Percentiles rank a stretch among this genome's conserved stretches.
Evolutionary conservation across 2,113 vertebrate species (phyloP).

Genomic region (Gopherus flavomarginatus): DNA sequence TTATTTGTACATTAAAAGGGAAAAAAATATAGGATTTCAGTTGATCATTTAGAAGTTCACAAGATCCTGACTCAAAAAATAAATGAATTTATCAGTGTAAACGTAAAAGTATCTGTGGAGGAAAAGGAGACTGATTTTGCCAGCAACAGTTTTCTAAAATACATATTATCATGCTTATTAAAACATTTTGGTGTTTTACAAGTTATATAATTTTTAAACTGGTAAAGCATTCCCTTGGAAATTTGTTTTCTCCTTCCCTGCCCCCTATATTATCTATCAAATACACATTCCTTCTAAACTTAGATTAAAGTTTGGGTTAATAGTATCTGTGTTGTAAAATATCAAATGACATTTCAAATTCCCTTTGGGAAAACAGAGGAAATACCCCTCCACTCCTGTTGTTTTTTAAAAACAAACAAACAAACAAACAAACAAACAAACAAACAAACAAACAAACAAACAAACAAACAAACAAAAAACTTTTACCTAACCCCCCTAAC

Average conservation of each 20-base stretch:
- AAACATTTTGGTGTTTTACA: neutral
- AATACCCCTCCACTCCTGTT: neutral
- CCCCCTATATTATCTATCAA: neutral
- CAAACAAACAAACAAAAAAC: no score
- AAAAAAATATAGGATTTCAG: fast-evolving
- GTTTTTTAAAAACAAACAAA: neutral
- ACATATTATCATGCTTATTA: neutral
- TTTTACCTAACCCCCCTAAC: neutral
- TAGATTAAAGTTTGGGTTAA: neutral
- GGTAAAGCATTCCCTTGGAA: neutral
- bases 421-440: no score
- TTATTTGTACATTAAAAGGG: neutral
- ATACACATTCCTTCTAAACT: neutral
- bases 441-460: no score
- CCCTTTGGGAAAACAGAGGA: neutral
- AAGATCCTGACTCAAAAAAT: neutral
- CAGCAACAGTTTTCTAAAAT: neutral
- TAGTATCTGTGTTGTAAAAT: neutral
- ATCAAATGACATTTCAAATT: neutral
- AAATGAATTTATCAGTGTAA: neutral
- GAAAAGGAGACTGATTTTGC: neutral
- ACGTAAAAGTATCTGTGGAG: neutral
- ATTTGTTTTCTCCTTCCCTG: neutral
- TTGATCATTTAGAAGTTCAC: neutral
- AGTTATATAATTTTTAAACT: neutral